A percentile compares a stretch with the other conserved stretches of the same genome.
Conservation (phyloP, 2,888 invertebrate genomes). For the Dinocampus coccinellae region DNA sequence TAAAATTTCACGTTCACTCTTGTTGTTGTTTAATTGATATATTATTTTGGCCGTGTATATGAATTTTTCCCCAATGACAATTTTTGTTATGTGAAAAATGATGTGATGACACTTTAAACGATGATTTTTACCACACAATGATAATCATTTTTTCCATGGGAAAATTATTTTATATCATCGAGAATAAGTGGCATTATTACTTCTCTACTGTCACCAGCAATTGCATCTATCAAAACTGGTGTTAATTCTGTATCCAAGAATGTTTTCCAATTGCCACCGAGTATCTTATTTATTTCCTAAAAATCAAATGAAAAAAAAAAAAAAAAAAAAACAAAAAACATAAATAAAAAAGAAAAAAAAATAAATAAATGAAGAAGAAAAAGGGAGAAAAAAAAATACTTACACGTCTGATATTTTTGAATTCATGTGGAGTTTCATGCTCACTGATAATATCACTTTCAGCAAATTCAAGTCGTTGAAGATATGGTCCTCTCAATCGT, state of each 20-base stretch:
- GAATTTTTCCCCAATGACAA: neutral
- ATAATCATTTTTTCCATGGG: slow-evolving; percentile 29
- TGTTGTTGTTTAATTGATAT: no score
- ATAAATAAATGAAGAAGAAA: neutral
- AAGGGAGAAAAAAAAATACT: slow-evolving; percentile 38
- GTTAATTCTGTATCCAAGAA: slow-evolving; percentile 71
- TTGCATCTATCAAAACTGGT: slow-evolving; percentile 71
- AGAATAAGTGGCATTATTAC: slow-evolving; percentile 73
- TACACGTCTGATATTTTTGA: slow-evolving; percentile 58
- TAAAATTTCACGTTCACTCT: neutral
- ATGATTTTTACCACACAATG: slow-evolving; percentile 12
- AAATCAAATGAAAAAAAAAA: neutral
- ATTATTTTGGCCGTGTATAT: no score
- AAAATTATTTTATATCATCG: slow-evolving; percentile 71
- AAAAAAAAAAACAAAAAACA: no score
- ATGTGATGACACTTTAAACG: slow-evolving; percentile 8
- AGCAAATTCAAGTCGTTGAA: slow-evolving; percentile 74
- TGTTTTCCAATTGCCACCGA: slow-evolving; percentile 74
- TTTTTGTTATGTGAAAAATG: neutral
- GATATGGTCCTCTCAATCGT: slow-evolving; percentile 72
- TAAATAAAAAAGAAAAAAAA: neutral
- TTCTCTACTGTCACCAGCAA: slow-evolving; percentile 73
- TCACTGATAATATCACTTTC: slow-evolving; percentile 69
- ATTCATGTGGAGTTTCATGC: slow-evolving; percentile 49
- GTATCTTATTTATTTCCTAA: slow-evolving; percentile 73